Evolutionary conservation across 2,888 invertebrate species (phyloP), one percentile per base, ranked within the genome.

Genomic region (Cyclophora albipunctata): DNA sequence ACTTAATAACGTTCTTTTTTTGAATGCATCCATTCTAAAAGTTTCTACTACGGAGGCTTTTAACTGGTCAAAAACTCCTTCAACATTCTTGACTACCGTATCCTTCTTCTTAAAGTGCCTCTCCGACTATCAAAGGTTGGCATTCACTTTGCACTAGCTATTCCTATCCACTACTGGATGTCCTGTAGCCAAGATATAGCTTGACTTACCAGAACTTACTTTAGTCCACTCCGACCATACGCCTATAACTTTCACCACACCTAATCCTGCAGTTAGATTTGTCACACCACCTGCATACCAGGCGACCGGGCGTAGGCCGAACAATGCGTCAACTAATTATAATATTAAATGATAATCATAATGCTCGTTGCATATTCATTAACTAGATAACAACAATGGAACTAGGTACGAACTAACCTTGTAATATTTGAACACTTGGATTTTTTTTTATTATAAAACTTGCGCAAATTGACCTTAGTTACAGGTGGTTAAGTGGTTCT

Each of bases 291-390:
- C 62, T 51, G 59, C 66, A 64, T 62, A 53, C 60, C 56, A 5
- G 51, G 44, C 20, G 20, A 20, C 20, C 20, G 20, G 46, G 58
- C 67, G 82, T 83, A 71, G 83, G 83, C 54, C 62, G 75, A 76
- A 82, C 81, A 82, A 81, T 79, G 62, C 64, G 57, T 52, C 50
- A 48, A 54, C 54, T 64, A 59, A 50, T 60, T 58, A 58, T 59
- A 43, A 43, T 34, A 43, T 73, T 67, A 67, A 73, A 20, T 20
- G 20, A 20, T 20, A 20, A 20, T 20, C 20, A 20, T 20, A 20
- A 66, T 69, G 66, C 59, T 63, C 53, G 75, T 76, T 78, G 76
- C 72, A 79, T 82, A 84, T 82, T 77, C 75, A 75, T 68, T 20
- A 20, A 20, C 20, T 20, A 20, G 20, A 20, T 20, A 66, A 43